Evolutionary conservation across 2,113 vertebrate species (phyloP).

Genomic region (Brienomyrus longianalis): DNA sequence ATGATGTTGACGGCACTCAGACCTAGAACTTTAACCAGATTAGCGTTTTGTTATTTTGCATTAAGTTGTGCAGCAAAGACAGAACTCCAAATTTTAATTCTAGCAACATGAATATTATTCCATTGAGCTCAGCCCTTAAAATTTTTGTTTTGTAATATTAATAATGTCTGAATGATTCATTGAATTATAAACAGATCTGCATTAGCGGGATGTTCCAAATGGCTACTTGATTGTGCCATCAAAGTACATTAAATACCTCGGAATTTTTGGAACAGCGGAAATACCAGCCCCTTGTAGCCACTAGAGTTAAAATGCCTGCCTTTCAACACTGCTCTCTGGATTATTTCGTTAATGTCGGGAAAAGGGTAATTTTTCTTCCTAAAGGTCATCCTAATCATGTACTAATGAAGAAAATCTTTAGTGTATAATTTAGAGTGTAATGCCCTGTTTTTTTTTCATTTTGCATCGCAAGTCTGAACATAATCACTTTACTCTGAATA

Average conservation of each 20-base stretch:
- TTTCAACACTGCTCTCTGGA: not conserved
- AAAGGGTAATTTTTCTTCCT: constrained; percentile 7
- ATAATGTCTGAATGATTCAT: constrained; percentile 6
- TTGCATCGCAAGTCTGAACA: not conserved
- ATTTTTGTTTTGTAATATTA: not conserved
- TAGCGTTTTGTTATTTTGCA: not conserved
- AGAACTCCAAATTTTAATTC: not conserved
- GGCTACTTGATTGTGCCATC: not conserved
- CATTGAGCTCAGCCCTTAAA: not conserved
- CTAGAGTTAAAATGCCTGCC: not conserved
- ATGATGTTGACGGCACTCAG: not conserved
- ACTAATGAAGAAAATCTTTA: constrained; percentile 3
- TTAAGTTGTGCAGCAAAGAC: not conserved
- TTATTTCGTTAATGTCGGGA: not conserved
- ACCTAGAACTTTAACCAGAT: not conserved
- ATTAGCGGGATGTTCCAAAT: not conserved
- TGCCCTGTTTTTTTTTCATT: not conserved
- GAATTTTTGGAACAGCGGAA: not conserved
- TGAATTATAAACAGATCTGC: not conserved
- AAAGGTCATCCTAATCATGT: constrained; percentile 2
- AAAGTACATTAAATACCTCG: not conserved
- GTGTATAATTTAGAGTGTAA: not conserved
- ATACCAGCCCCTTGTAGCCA: not conserved
- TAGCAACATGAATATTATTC: not conserved
- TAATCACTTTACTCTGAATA: not conserved